These are phyloP conservation scores for Chaetophractus vellerosus DNA, from an alignment of 2,797 vertebrate species.

Conservation along the genomic window DNA sequence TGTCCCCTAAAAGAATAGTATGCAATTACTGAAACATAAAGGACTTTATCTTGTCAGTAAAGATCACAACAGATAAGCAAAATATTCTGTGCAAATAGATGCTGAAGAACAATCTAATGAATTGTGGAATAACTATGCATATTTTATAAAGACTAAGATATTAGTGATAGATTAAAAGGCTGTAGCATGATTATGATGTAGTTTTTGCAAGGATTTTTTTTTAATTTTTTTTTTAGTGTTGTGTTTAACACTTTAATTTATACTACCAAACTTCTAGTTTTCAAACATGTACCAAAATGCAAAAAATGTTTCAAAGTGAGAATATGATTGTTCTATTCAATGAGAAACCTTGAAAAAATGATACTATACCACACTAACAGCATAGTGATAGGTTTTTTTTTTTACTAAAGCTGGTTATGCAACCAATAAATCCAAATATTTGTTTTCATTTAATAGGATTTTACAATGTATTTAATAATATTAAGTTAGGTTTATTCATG, in stretches of 20 bases:
- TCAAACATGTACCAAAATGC: neutral
- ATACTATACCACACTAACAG: neutral
- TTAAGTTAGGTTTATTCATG: neutral
- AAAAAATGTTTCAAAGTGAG: slow-evolving; percentile 29
- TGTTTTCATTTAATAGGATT: slow-evolving; percentile 26
- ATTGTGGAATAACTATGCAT: neutral
- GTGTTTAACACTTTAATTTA: neutral
- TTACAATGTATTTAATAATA: slow-evolving; percentile 30
- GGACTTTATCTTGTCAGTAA: neutral
- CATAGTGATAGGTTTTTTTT: no score
- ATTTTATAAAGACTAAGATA: neutral
- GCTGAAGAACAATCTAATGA: neutral
- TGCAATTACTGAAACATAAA: slow-evolving; percentile 13
- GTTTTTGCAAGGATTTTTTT: neutral
- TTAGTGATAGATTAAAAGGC: neutral
- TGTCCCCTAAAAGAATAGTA: neutral
- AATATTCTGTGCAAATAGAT: neutral
- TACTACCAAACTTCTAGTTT: neutral
- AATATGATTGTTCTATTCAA: slow-evolving; percentile 10
- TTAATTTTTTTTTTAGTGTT: neutral
- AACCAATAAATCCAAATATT: neutral
- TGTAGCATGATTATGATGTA: neutral
- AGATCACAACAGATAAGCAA: slow-evolving; percentile 9
- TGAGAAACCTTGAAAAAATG: neutral
- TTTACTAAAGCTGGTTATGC: neutral